A percentile compares a stretch with the other conserved stretches of the same genome.
Conservation (phyloP, 1,140 invertebrate species). For the Aporrectodea caliginosa region DNA sequence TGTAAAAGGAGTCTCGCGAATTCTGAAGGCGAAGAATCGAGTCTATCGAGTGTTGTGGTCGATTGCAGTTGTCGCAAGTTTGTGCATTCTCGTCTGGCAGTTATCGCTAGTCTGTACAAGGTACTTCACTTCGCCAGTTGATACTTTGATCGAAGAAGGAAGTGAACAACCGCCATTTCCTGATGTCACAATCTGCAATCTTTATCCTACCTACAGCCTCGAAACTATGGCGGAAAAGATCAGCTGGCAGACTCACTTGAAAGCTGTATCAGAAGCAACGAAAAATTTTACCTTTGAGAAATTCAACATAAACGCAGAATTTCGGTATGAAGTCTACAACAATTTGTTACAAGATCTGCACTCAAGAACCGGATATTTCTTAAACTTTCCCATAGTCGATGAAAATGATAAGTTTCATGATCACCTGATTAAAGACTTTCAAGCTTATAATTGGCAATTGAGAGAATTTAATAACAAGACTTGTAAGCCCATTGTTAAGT, state of each 20-base stretch:
- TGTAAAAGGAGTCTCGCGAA: constrained; percentile 1
- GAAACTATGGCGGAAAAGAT: background rate
- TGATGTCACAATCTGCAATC: constrained; percentile 6
- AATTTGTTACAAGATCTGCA: background rate
- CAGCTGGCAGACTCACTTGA: background rate
- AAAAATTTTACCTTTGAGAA: background rate
- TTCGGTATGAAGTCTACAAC: background rate
- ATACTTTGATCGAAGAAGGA: background rate
- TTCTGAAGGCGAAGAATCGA: background rate
- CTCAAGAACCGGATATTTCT: background rate
- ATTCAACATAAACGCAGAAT: background rate
- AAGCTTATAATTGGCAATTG: no score
- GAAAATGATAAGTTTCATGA: no score
- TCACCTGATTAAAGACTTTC: no score
- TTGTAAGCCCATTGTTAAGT: no score
- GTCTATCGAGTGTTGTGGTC: constrained; percentile 5
- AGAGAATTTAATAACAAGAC: no score
- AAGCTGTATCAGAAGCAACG: background rate
- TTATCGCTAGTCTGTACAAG: background rate
- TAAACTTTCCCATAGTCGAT: background rate
- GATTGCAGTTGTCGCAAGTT: background rate
- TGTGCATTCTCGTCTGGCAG: background rate
- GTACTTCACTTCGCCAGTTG: constrained; percentile 11
- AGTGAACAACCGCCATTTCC: background rate
- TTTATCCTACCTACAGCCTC: background rate